Percentiles rank a stretch among this genome's conserved stretches.
phyloP scores from a whole-genome alignment of 2,797 vertebrate genomes.

The Lagorchestes hirsutus region DNA sequence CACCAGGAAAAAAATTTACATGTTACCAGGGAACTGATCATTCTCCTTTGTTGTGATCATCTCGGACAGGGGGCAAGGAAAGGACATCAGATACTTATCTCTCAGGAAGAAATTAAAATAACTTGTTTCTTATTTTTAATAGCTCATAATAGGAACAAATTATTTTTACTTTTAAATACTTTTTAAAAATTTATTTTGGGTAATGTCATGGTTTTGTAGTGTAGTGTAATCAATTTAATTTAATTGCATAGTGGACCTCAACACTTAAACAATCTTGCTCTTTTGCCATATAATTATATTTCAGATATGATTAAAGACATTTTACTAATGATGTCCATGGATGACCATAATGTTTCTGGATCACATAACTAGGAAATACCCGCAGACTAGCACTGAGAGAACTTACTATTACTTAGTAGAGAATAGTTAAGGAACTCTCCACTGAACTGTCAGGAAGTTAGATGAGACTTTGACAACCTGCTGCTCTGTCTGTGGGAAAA shows the following conservation, averaged over 20 bases:
- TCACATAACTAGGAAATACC: constrained; percentile 1
- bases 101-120: constrained; percentile 4
- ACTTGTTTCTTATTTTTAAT: background rate
- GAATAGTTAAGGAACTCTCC: background rate
- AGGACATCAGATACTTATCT: background rate
- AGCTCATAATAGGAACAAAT: background rate
- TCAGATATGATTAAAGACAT: constrained; percentile 21
- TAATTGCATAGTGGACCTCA: background rate
- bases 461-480: background rate
- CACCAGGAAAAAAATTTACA: background rate
- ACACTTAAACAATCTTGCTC: background rate
- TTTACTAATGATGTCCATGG: background rate
- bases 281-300: background rate
- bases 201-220: background rate
- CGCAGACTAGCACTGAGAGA: background rate
- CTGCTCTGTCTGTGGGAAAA: background rate
- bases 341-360: background rate
- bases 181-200: background rate
- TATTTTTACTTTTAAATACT: background rate
- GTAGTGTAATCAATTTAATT: background rate
- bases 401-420: background rate
- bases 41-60: background rate
- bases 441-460: background rate
- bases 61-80: background rate
- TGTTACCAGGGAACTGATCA: background rate